These are phyloP conservation scores for Oreochromis grahami DNA, from an alignment of 2,797 vertebrate species.

Conservation along the genomic window DNA sequence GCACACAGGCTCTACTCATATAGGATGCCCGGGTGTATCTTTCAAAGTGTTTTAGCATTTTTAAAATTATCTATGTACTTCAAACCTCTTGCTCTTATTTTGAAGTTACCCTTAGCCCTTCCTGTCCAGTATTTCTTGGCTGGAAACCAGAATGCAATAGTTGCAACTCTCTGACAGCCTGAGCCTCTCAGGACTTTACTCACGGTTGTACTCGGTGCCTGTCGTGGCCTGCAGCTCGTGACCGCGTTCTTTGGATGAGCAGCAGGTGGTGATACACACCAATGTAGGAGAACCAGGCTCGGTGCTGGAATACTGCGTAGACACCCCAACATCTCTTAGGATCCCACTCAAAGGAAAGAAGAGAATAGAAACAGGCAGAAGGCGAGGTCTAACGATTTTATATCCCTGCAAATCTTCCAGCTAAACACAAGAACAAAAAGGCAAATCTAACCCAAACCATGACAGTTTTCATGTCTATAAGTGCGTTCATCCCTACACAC, in stretches of 20 bases:
- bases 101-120: neutral
- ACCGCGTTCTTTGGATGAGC: accelerated
- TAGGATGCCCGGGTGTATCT: neutral
- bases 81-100: neutral
- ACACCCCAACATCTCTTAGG: neutral
- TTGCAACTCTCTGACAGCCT: neutral
- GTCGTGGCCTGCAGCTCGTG: neutral
- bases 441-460: neutral
- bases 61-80: accelerated
- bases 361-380: neutral
- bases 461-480: neutral
- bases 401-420: neutral
- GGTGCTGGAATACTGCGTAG: neutral
- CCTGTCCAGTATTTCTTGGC: neutral
- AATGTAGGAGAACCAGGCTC: neutral
- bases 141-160: neutral
- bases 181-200: neutral
- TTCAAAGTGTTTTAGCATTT: neutral
- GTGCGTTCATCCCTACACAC: neutral
- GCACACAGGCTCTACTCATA: neutral
- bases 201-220: neutral
- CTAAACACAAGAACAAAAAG: neutral
- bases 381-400: neutral
- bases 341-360: neutral
- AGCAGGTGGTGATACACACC: neutral